A percentile compares a stretch with the other conserved stretches of the same genome.
phyloP scores from a whole-genome alignment of 2,888 invertebrate genomes.

The Apamea crenata region DNA sequence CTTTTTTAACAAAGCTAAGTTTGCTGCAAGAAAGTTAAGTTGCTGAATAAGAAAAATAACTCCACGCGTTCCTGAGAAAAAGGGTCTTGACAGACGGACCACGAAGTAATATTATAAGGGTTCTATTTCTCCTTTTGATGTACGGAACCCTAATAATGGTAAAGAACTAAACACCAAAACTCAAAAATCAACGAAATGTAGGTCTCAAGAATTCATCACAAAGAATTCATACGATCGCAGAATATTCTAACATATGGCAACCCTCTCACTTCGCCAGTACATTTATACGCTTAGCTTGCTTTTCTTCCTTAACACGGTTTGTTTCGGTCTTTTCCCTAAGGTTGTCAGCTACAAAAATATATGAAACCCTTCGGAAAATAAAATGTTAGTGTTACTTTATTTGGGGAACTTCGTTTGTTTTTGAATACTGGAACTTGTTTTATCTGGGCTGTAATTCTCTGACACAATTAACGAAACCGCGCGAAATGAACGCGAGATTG shows the following conservation, averaged over 20 bases:
- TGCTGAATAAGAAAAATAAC: neutral
- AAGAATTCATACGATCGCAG: constrained; percentile 6
- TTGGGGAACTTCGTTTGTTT: constrained; percentile 31
- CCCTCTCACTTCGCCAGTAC: constrained; percentile 49
- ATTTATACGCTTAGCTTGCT: constrained; percentile 64
- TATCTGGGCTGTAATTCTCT: neutral
- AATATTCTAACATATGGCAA: constrained; percentile 48
- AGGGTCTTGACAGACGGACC: no score
- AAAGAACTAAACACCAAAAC: neutral
- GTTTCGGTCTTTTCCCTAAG: constrained; percentile 64
- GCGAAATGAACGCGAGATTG: no score
- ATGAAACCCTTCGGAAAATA: constrained; percentile 52
- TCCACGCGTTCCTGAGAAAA: no score
- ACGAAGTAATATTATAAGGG: no score
- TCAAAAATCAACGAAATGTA: neutral
- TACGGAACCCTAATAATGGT: no score
- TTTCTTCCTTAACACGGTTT: constrained; percentile 63
- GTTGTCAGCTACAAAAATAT: constrained; percentile 63
- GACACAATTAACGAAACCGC: no score
- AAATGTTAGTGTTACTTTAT: constrained; percentile 47
- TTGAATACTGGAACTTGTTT: neutral
- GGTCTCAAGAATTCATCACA: constrained; percentile 1
- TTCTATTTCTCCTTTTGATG: no score
- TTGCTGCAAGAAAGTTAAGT: neutral
- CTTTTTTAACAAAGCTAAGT: neutral